phyloP scores from a whole-genome alignment of 2,888 invertebrate species.

The Limnephilus marmoratus region DNA sequence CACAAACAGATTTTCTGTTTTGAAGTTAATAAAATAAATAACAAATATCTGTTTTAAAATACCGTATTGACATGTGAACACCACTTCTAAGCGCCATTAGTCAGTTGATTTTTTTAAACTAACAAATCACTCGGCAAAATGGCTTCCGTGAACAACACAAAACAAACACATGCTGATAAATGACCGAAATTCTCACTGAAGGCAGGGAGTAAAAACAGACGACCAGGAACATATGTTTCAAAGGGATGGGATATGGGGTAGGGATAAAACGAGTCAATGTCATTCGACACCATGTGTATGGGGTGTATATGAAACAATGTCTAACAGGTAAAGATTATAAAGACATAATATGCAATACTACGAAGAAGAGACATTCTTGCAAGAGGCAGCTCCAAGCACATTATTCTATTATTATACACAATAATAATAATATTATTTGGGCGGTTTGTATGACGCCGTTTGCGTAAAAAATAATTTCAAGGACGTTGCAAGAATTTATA shows the following conservation, averaged over 20 bases:
- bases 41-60: background rate
- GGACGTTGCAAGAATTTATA: too few species aligned
- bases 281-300: background rate
- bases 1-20: background rate
- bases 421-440: too few species aligned
- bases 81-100: background rate
- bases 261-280: background rate
- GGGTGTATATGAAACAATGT: background rate
- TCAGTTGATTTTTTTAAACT: background rate
- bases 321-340: background rate
- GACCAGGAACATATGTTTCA: slow-evolving; percentile 12
- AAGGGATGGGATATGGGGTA: background rate
- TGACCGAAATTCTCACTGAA: background rate
- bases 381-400: too few species aligned
- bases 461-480: too few species aligned
- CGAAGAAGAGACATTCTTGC: too few species aligned
- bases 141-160: background rate
- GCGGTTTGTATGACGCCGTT: too few species aligned
- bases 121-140: slow-evolving; percentile 2
- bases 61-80: background rate
- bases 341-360: background rate
- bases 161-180: slow-evolving; percentile 4
- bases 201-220: background rate
- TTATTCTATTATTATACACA: too few species aligned
- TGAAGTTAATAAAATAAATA: background rate